phyloP scores from a whole-genome alignment of 2,113 vertebrate species.

The Pituophis catenifer region DNA sequence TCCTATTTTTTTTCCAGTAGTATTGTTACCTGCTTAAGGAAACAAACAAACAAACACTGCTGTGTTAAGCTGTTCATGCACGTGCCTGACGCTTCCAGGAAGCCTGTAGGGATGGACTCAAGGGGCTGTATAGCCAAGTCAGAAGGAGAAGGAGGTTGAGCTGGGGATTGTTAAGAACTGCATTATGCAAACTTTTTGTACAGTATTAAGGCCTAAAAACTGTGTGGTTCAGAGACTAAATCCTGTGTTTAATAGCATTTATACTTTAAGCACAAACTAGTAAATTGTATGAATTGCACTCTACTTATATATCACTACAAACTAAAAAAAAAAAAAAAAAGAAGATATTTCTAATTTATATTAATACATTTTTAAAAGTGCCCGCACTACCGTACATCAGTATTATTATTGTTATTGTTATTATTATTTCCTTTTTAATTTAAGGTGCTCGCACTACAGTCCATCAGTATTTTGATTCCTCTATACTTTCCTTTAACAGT shows the following conservation, averaged over 20 bases:
- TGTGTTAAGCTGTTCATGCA: slow-evolving; percentile 95
- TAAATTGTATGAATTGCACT: slow-evolving; percentile 99
- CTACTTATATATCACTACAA: slow-evolving; percentile 99
- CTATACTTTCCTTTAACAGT: slow-evolving; percentile 83
- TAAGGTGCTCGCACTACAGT: slow-evolving; percentile 89
- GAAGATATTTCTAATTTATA: slow-evolving; percentile 99
- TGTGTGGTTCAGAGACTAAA: slow-evolving; percentile 99
- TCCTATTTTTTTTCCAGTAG: slow-evolving; percentile 86
- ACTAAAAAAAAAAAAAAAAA: slow-evolving; percentile 82
- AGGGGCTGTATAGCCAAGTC: slow-evolving; percentile 81
- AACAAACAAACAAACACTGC: slow-evolving; percentile 76
- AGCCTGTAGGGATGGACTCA: slow-evolving; percentile 88
- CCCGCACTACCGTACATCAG: slow-evolving; percentile 86
- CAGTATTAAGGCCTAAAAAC: slow-evolving; percentile 99
- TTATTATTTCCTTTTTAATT: slow-evolving; percentile 81
- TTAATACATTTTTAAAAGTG: slow-evolving; percentile 95
- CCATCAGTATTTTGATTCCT: slow-evolving; percentile 87
- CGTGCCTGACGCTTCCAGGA: slow-evolving; percentile 99
- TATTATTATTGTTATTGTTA: slow-evolving; percentile 82
- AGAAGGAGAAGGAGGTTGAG: slow-evolving; percentile 85
- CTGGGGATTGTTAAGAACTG: slow-evolving; percentile 92
- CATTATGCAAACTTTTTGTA: slow-evolving; percentile 99
- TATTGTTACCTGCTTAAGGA: slow-evolving; percentile 90
- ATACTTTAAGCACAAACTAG: slow-evolving; percentile 99
- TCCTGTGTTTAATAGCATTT: slow-evolving; percentile 99